Evolutionary conservation across 2,113 vertebrate species (phyloP), one percentile per base, ranked within the genome.

Genomic region (Zapornia atra): DNA sequence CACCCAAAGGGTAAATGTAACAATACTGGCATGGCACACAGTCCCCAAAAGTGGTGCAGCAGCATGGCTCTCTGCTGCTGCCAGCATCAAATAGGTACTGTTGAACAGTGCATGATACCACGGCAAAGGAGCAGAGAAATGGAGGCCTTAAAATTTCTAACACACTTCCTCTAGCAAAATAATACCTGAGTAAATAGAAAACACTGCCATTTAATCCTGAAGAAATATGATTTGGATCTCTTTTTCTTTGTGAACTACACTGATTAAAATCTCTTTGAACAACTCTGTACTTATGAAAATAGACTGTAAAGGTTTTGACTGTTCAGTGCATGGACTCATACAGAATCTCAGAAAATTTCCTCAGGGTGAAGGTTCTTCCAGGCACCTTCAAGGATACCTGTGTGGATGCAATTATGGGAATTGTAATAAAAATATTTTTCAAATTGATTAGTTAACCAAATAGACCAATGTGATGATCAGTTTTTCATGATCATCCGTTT

Each of bases 371-470:
- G 40, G 33, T 77, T 89, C 66, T 92, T 48, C 66, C 33, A 46
- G 40, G 34, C 13, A 48, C 54, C 18, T 14, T 79, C 72, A 93
- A 61, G 60, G 53, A 82, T 31, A 88, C 25, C 66, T 89, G 11
- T 65, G n/a, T 61, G 66, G n/a, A 66, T 82, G 19, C 70, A 65
- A 66, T 79, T 80, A 81, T 20, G 46, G 40, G 44, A 61, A 48
- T 28, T 73, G n/a, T 51, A 76, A 84, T 63, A 81, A 82, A 93
- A 94, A 42, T 44, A 69, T 54, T 88, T 88, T 93, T 91, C 51
- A 60, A 82, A 79, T 50, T 68, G 54, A 70, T 87, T 33, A 38
- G 21, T 83, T 86, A 66, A 69, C 21, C 12, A 38, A 13, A 75
- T 82, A 82, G 50, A 59, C 33, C 40, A 75, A 70, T 11, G 15